Conservation (phyloP, 2,113 vertebrate species). For the Procavia capensis region DNA sequence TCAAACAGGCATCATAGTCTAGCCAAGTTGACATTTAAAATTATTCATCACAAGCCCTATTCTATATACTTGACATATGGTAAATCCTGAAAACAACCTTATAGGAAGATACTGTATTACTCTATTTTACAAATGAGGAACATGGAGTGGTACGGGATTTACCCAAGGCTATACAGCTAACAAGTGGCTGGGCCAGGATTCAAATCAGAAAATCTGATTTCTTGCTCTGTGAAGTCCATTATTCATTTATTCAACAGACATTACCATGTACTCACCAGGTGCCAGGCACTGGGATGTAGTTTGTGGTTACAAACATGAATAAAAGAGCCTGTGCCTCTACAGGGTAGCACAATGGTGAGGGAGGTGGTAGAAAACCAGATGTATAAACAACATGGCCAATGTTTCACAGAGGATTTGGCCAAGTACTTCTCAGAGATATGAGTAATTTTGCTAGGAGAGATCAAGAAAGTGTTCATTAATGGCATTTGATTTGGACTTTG, state of each 20-base stretch:
- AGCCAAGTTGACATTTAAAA: too few species aligned
- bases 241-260: background rate
- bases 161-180: background rate
- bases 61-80: background rate
- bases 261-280: background rate
- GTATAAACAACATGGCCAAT: background rate
- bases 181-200: background rate
- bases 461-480: background rate
- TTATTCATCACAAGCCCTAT: background rate
- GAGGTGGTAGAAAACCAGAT: background rate
- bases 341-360: background rate
- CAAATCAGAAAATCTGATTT: background rate
- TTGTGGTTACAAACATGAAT: background rate
- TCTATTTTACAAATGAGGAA: slow-evolving; percentile 22
- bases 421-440: background rate
- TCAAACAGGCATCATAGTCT: too few species aligned
- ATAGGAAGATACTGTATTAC: background rate
- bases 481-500: background rate
- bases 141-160: background rate
- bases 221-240: background rate
- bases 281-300: background rate
- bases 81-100: slow-evolving; percentile 9
- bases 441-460: background rate
- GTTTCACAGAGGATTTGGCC: background rate
- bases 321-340: background rate